phyloP scores from a whole-genome alignment of 1,140 invertebrate species.

The Teleogryllus occipitalis region DNA sequence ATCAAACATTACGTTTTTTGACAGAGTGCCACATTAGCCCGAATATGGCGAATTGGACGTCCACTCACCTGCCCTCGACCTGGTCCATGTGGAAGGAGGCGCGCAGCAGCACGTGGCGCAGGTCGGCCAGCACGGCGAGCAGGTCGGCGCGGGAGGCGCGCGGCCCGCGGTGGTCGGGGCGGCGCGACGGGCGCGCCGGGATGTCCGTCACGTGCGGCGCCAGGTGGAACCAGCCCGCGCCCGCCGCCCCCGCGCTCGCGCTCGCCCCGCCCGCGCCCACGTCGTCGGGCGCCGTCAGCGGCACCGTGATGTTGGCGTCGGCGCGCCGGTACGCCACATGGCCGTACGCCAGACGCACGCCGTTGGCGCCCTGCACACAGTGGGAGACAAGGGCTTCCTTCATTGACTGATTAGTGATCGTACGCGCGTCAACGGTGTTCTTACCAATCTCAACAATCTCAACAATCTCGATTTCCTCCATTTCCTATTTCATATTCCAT shows the following conservation, averaged over 20 bases:
- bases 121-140: constrained; percentile 69
- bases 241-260: constrained; percentile 15
- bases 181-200: constrained; percentile 35
- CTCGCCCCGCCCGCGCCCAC: background rate
- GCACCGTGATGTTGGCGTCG: constrained; percentile 48
- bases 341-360: constrained; percentile 59
- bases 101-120: constrained; percentile 76
- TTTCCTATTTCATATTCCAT: too few relatives aligned
- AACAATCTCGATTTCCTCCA: too few relatives aligned
- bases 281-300: constrained; percentile 50
- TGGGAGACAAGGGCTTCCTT: background rate
- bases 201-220: constrained; percentile 50
- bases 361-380: constrained; percentile 49
- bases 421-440: too few relatives aligned
- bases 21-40: too few relatives aligned
- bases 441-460: too few relatives aligned
- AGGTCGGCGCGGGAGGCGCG: constrained; percentile 67
- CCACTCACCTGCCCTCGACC: constrained; percentile 64
- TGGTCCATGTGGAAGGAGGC: constrained; percentile 86
- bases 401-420: too few relatives aligned
- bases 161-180: constrained; percentile 47
- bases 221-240: constrained; percentile 68
- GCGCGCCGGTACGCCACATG: constrained; percentile 52
- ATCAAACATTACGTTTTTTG: too few relatives aligned
- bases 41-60: too few relatives aligned